Percentiles rank a stretch among this genome's conserved stretches.
Evolutionary conservation across 1,140 invertebrate genomes (phyloP).

Genomic region (Pachypsylla venusta): DNA sequence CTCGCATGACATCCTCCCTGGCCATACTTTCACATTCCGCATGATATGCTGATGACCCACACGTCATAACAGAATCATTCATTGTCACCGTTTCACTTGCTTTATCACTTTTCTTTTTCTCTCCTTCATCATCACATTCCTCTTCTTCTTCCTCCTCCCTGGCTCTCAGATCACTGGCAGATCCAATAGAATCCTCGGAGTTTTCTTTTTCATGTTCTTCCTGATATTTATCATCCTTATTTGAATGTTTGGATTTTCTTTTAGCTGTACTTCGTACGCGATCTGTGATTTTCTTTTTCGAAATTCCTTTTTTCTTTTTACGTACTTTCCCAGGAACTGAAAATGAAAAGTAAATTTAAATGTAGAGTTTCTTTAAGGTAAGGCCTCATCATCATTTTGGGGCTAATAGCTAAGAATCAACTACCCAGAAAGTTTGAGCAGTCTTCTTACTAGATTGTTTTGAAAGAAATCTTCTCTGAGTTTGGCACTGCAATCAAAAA

Average conservation of each 20-base stretch:
- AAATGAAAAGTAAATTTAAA: no score
- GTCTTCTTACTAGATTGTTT: no score
- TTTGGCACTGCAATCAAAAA: no score
- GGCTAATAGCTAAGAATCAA: no score
- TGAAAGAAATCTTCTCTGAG: no score
- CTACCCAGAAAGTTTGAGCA: no score
- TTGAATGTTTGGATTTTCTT: neutral
- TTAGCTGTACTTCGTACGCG: neutral
- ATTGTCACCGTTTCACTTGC: constrained; percentile 38
- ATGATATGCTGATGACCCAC: constrained; percentile 50
- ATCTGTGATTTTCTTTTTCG: neutral
- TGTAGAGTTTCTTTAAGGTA: no score
- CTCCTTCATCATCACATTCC: constrained; percentile 30
- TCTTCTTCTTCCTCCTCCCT: constrained; percentile 40
- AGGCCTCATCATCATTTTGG: no score
- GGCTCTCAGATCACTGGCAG: constrained; percentile 50
- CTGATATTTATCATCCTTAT: constrained; percentile 17
- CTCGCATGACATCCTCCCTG: constrained; percentile 18
- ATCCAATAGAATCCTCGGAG: constrained; percentile 56
- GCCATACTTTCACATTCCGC: constrained; percentile 48
- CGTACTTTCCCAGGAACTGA: neutral
- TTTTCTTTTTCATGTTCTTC: constrained; percentile 30
- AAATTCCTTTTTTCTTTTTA: constrained; percentile 25
- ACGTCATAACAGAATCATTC: constrained; percentile 48
- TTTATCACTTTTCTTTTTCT: constrained; percentile 25